These are phyloP conservation scores for Ceryle rudis DNA, from an alignment of 2,797 vertebrate genomes.

Conservation along the genomic window DNA sequence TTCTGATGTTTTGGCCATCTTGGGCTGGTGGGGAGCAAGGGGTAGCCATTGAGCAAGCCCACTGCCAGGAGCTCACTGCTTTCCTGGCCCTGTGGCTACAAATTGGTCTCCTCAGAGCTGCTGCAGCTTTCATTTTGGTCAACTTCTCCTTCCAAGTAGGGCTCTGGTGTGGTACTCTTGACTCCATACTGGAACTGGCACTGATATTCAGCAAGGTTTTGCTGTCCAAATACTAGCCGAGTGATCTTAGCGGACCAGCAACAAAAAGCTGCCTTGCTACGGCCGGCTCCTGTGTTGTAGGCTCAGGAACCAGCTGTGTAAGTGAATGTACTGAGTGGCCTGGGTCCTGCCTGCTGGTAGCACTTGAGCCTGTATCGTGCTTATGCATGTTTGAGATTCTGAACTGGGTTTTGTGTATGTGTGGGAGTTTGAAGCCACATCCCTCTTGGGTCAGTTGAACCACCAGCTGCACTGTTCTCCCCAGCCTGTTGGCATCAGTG, in stretches of 20 bases:
- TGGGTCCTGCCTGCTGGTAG: background rate
- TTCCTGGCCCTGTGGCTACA: background rate
- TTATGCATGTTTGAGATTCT: background rate
- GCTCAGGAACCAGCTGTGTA: background rate
- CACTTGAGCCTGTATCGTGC: background rate
- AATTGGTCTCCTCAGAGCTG: background rate
- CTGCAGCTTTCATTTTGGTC: background rate
- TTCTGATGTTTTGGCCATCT: background rate
- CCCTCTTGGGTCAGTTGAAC: background rate
- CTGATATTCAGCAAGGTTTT: background rate
- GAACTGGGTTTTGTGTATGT: background rate
- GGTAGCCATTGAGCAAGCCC: accelerated
- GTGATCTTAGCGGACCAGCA: background rate
- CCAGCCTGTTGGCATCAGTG: background rate
- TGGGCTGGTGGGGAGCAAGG: background rate
- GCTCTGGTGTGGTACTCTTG: background rate
- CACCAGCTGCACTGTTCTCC: background rate
- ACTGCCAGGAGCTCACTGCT: accelerated
- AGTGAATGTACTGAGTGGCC: background rate
- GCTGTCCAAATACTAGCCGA: background rate
- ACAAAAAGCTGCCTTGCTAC: background rate
- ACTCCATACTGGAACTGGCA: background rate
- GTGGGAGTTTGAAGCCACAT: background rate
- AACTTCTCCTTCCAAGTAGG: background rate
- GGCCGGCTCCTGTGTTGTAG: background rate